Conservation (phyloP, 2,113 vertebrate genomes). For the Solenodon paradoxus region DNA sequence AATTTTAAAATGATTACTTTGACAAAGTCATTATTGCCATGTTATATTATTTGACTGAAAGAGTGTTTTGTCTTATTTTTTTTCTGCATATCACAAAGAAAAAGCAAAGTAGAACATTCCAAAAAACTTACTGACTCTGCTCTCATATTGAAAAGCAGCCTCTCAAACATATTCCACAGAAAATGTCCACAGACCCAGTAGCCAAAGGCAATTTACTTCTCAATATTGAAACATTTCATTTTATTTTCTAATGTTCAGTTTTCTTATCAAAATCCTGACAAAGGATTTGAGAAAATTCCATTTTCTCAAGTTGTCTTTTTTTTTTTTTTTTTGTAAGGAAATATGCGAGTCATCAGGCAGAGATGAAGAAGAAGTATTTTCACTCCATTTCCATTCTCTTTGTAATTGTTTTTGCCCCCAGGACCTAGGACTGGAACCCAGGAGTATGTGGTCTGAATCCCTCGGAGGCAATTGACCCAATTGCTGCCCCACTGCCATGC, state of each 20-base stretch:
- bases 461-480: too few species aligned
- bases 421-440: too few species aligned
- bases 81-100: neutral
- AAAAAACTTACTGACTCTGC: neutral
- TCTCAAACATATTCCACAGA: neutral
- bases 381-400: too few species aligned
- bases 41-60: conserved; percentile 25
- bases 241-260: neutral
- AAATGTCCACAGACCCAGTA: neutral
- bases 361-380: too few species aligned
- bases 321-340: too few species aligned
- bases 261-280: conserved; percentile 12
- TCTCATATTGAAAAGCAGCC: conserved; percentile 14
- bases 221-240: neutral
- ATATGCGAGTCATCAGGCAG: too few species aligned
- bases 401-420: too few species aligned
- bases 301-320: too few species aligned
- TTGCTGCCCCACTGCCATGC: too few species aligned
- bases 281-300: neutral
- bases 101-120: neutral
- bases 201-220: neutral
- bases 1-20: conserved; percentile 32
- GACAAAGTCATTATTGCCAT: neutral
- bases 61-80: neutral
- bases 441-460: too few species aligned